These are phyloP conservation scores for Apteryx mantelli DNA, from an alignment of 2,113 vertebrate species.

Conservation along the genomic window DNA sequence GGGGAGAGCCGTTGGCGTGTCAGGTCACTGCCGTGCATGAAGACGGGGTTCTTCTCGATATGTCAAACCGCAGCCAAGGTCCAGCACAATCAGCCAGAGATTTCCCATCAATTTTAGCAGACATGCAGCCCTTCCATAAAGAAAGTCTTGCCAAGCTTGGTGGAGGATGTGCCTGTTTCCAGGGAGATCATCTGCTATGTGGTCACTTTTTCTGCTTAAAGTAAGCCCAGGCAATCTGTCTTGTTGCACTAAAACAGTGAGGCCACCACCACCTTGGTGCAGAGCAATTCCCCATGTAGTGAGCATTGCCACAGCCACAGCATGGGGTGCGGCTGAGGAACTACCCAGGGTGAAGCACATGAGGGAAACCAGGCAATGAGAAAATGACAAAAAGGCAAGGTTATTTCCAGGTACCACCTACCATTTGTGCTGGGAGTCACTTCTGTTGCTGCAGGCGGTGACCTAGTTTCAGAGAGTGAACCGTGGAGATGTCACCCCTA, in stretches of 20 bases:
- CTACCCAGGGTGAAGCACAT: background rate
- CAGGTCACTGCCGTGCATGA: too few relatives aligned
- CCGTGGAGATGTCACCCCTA: background rate
- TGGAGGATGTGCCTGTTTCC: background rate
- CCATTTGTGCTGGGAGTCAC: background rate
- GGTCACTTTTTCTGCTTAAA: background rate
- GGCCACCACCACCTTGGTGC: background rate
- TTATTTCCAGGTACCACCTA: background rate
- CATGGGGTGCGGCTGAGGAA: background rate
- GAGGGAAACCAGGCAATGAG: background rate
- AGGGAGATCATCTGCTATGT: background rate
- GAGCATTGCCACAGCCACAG: background rate
- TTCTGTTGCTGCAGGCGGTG: constrained; percentile 24
- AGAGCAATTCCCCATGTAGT: too few relatives aligned
- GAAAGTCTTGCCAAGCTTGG: background rate
- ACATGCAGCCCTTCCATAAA: background rate
- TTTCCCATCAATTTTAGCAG: background rate
- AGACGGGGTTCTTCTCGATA: too few relatives aligned
- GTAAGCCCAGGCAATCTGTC: background rate
- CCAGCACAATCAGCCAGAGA: background rate
- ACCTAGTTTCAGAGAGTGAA: constrained; percentile 36
- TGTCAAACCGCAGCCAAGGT: background rate
- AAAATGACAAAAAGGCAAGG: constrained; percentile 18
- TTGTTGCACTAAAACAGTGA: background rate
- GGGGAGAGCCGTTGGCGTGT: too few relatives aligned